phyloP scores from a whole-genome alignment of 2,113 vertebrate species.

The Coracopsis vasa region DNA sequence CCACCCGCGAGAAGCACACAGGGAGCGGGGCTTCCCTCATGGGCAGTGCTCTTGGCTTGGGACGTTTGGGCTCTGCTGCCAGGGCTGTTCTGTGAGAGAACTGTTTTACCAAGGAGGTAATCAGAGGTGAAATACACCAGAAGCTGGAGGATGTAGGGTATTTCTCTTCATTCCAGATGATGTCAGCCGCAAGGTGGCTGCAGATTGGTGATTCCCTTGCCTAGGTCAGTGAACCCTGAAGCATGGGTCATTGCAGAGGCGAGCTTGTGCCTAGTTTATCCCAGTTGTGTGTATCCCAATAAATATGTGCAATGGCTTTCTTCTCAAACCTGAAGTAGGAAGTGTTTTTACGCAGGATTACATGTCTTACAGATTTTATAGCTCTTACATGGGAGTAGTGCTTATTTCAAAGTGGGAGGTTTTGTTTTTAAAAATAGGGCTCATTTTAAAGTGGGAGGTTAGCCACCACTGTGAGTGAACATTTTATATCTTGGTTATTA shows the following conservation, averaged over 20 bases:
- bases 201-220: background rate
- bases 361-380: background rate
- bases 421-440: background rate
- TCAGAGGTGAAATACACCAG: background rate
- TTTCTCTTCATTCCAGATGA: background rate
- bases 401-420: background rate
- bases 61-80: background rate
- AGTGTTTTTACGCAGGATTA: background rate
- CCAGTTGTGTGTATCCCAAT: background rate
- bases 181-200: background rate
- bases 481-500: background rate
- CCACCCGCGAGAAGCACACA: rapidly evolving
- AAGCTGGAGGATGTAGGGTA: background rate
- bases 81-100: background rate
- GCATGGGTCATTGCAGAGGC: rapidly evolving
- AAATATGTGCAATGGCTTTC: background rate
- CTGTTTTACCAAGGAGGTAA: background rate
- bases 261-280: background rate
- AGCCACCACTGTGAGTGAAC: background rate
- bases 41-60: background rate
- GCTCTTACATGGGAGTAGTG: background rate
- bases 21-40: rapidly evolving
- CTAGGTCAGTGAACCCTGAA: background rate
- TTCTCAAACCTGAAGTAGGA: background rate
- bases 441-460: background rate